Base-by-base conservation (phyloP, 2,888 invertebrate genomes). In the Lordiphosa fenestrarum region DNA sequence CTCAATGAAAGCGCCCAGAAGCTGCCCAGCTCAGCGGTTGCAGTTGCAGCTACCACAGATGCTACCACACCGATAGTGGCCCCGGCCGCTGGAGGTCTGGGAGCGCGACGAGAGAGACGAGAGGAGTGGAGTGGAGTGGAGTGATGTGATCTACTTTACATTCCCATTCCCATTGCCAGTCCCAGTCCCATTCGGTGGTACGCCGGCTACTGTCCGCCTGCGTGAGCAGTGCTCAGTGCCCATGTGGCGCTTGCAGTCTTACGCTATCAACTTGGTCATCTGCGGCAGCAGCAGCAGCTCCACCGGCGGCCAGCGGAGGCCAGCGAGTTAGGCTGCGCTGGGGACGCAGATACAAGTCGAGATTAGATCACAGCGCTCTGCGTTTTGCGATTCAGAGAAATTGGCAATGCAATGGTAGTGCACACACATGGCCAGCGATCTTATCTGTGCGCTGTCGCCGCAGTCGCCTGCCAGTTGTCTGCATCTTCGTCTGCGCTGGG, bases 121-220 rank as follows among this genome's bases (percentile, higher is more conserved):
- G 25, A 6, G 25, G 15, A 15, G 15, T 15, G 15, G 15, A 15
- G 15, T 15, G 9, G 30, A 3, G 30, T 30, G 41, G 9, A 49
- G 61, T 57, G 72, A 73, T 69, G 66, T 82, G 84, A 82, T 82
- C 84, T 82, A 84, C 81, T 81, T 82, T 78, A 83, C 84, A 83
- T 83, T 73, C 71, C 53, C 41, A 44, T 47, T 30, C 30, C 19
- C 19, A 19, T 3, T 19, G 3, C 57, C 65, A 19, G 2, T 19
- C 2, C 57, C 65, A 63, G 59, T 65, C 58, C 53, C 61, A 53
- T 56, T 37, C 36, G 51, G 33, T 9, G 13, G 30, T 30, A 30
- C 30, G 30, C 30, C n/a, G 10, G 66, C 64, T 66, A 58, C 68
- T 53, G 65, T 59, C 39, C 19, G 42, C 23, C 23, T 37, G 42